A percentile compares a stretch with the other conserved stretches of the same genome.
phyloP scores from a whole-genome alignment of 2,888 invertebrate genomes.

The Polia nebulosa region DNA sequence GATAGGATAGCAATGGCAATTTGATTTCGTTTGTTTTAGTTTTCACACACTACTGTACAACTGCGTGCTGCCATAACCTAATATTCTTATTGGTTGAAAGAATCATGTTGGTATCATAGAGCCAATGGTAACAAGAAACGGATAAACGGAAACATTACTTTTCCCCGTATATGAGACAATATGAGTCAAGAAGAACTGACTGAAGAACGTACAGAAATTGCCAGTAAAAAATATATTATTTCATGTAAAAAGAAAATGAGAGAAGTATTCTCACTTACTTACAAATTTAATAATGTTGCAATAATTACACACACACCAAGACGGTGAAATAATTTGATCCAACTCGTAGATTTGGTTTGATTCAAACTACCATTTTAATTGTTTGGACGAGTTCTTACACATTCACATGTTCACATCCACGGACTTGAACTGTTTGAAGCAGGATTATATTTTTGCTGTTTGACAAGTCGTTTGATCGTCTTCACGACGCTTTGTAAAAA shows the following conservation, averaged over 20 bases:
- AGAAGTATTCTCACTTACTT: slow-evolving; percentile 36
- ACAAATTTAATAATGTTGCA: not conserved
- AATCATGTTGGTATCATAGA: rapidly evolving
- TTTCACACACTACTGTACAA: slow-evolving; percentile 43
- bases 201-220: slow-evolving; percentile 33
- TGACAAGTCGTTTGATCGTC: no score
- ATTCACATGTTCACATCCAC: no score
- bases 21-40: slow-evolving; percentile 73
- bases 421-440: no score
- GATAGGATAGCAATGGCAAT: slow-evolving; percentile 78
- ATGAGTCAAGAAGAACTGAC: slow-evolving; percentile 5
- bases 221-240: slow-evolving; percentile 7
- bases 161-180: no score
- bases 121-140: slow-evolving; percentile 48
- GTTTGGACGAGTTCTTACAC: no score
- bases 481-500: no score
- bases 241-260: not conserved
- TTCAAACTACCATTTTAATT: no score
- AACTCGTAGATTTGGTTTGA: no score
- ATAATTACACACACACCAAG: not conserved
- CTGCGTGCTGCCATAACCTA: slow-evolving; percentile 25
- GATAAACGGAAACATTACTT: not conserved
- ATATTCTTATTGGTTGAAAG: slow-evolving; percentile 50
- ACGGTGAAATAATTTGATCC: no score
- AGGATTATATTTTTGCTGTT: no score